Conservation (phyloP, 2,888 invertebrate genomes). For the Patella depressa region DNA sequence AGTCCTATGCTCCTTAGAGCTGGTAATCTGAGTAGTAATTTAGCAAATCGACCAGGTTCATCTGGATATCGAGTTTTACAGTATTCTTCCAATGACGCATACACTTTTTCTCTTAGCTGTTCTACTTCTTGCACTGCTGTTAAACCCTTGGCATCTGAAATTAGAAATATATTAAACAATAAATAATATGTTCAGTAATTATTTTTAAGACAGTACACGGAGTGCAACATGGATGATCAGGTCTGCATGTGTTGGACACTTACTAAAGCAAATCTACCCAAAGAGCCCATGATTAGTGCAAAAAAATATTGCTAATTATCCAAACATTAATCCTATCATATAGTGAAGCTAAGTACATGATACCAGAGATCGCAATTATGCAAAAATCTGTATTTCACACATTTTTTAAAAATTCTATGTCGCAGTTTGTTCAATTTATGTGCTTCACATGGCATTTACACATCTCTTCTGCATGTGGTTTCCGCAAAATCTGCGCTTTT, state of each 20-base stretch:
- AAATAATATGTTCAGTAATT: not conserved
- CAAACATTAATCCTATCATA: no score
- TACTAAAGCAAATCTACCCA: not conserved
- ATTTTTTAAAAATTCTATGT: no score
- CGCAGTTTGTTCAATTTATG: no score
- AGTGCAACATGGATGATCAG: not conserved
- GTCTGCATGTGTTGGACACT: not conserved
- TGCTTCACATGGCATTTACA: no score
- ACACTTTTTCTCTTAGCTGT: conserved; percentile 90
- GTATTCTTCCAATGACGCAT: conserved; percentile 95
- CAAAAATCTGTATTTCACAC: no score
- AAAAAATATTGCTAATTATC: not conserved
- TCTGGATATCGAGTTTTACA: conserved; percentile 88
- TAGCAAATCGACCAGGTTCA: conserved; percentile 95
- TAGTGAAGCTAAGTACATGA: no score
- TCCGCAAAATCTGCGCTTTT: no score
- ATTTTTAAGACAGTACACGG: no score
- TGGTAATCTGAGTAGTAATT: conserved; percentile 78
- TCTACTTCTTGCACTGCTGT: conserved; percentile 76
- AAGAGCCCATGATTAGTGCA: not conserved
- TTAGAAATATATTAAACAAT: conserved; percentile 24
- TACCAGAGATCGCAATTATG: no score
- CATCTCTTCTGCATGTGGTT: no score
- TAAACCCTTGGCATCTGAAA: conserved; percentile 87
- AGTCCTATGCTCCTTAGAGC: conserved; percentile 75